Conservation (phyloP, 2,888 invertebrate genomes). For the Pimpla rufipes region DNA sequence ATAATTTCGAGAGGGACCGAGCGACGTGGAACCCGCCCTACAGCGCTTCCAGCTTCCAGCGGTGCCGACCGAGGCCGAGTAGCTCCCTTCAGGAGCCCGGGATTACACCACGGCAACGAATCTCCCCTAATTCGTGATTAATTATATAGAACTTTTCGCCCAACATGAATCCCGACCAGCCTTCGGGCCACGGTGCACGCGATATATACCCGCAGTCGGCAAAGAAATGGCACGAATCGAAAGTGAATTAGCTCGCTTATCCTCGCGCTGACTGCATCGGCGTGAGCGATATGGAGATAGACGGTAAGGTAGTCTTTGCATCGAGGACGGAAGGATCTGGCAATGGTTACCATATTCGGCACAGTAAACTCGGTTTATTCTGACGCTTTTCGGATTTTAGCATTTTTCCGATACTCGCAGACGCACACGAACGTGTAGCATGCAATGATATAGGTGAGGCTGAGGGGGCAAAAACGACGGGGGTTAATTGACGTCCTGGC, state of each 20-base stretch:
- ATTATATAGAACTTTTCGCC: constrained; percentile 50
- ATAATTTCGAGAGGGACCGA: constrained; percentile 48
- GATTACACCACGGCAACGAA: constrained; percentile 54
- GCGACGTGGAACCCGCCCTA: constrained; percentile 30
- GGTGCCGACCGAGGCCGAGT: constrained; percentile 21
- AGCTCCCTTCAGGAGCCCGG: constrained; percentile 51
- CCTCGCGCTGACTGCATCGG: constrained; percentile 10
- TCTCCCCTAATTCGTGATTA: constrained; percentile 64
- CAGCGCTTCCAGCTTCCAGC: constrained; percentile 9
- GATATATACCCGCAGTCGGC: no score
- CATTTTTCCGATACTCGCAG: no score
- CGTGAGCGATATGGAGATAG: constrained; percentile 41
- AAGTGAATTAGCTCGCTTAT: constrained; percentile 63
- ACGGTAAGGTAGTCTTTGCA: constrained; percentile 67
- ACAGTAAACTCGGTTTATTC: no score
- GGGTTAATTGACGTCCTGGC: no score
- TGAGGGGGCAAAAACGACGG: no score
- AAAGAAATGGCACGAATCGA: constrained; percentile 40
- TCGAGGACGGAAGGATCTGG: no score
- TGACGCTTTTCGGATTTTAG: no score
- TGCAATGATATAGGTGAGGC: no score
- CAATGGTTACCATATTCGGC: no score
- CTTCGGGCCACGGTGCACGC: background rate
- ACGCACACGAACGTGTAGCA: no score
- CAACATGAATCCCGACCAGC: background rate